Percentiles rank a stretch among this genome's conserved stretches.
Conservation (phyloP, 2,797 vertebrate genomes). For the Myoxocephalus aenaeus region DNA sequence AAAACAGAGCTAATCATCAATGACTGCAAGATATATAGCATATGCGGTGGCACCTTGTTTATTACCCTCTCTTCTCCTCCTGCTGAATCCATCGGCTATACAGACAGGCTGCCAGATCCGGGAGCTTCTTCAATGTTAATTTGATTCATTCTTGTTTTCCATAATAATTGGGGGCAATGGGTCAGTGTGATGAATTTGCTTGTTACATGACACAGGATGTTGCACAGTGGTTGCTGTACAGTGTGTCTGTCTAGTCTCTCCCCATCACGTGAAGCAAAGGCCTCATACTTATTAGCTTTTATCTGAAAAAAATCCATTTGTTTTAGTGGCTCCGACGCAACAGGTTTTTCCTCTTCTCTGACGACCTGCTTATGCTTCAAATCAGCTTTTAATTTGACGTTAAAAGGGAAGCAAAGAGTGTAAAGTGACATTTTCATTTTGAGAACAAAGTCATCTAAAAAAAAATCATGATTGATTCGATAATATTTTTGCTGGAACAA, state of each 20-base stretch:
- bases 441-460: constrained; percentile 61
- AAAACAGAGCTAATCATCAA: constrained; percentile 88
- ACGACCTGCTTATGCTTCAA: constrained; percentile 25
- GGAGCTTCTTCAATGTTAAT: constrained; percentile 81
- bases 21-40: constrained; percentile 88
- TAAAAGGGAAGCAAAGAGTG: constrained; percentile 34
- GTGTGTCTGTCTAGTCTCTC: constrained; percentile 49
- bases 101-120: constrained; percentile 65
- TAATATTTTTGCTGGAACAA: constrained; percentile 63
- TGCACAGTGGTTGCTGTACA: constrained; percentile 51
- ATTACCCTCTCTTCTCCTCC: constrained; percentile 75
- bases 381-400: constrained; percentile 53
- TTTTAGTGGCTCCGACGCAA: constrained; percentile 15
- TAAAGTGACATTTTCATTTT: constrained; percentile 72
- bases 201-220: constrained; percentile 78
- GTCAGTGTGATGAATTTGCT: constrained; percentile 79
- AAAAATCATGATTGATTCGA: constrained; percentile 60
- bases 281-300: constrained; percentile 43
- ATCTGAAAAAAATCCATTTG: constrained; percentile 29
- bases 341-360: constrained; percentile 40
- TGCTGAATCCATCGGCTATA: constrained; percentile 64
- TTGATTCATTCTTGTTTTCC: constrained; percentile 84
- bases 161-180: constrained; percentile 84
- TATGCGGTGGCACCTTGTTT: constrained; percentile 84
- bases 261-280: constrained; percentile 45